phyloP scores from a whole-genome alignment of 2,797 vertebrate species.

The Valencia hispanica region DNA sequence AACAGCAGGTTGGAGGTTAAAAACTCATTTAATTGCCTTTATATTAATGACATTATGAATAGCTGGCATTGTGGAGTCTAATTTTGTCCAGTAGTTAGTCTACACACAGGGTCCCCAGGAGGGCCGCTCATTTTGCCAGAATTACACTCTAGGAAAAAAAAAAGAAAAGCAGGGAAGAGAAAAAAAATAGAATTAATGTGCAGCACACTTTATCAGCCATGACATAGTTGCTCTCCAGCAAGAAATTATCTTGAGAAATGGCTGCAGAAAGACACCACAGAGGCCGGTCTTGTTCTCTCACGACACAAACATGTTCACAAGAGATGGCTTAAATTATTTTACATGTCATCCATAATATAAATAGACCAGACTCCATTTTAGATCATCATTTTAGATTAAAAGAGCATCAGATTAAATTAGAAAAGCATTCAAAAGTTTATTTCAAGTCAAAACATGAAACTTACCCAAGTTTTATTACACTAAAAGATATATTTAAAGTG shows the following conservation, averaged over 20 bases:
- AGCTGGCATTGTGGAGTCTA: slow-evolving; percentile 89
- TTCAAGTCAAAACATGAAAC: neutral
- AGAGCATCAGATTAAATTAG: neutral
- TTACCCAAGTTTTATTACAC: neutral
- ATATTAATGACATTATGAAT: slow-evolving; percentile 99
- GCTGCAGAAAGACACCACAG: slow-evolving; percentile 68
- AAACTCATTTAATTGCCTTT: slow-evolving; percentile 99
- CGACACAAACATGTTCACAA: neutral
- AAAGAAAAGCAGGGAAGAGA: slow-evolving; percentile 57
- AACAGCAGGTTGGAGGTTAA: slow-evolving; percentile 99
- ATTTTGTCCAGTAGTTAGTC: slow-evolving; percentile 95
- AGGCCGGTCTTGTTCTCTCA: slow-evolving; percentile 7
- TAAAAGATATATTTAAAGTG: neutral
- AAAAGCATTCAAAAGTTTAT: neutral
- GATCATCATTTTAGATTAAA: slow-evolving; percentile 33
- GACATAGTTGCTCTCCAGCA: slow-evolving; percentile 89
- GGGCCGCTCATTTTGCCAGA: slow-evolving; percentile 95
- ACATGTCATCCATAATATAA: slow-evolving; percentile 44
- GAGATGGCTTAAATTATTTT: slow-evolving; percentile 11
- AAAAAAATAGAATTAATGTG: slow-evolving; percentile 96
- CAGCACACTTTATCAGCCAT: slow-evolving; percentile 88
- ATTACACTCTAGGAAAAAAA: slow-evolving; percentile 84
- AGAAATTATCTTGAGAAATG: slow-evolving; percentile 93
- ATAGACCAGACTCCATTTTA: slow-evolving; percentile 57
- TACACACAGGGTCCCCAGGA: slow-evolving; percentile 89